phyloP scores from a whole-genome alignment of 2,888 invertebrate genomes.

The Dermolepida albohirtum region DNA sequence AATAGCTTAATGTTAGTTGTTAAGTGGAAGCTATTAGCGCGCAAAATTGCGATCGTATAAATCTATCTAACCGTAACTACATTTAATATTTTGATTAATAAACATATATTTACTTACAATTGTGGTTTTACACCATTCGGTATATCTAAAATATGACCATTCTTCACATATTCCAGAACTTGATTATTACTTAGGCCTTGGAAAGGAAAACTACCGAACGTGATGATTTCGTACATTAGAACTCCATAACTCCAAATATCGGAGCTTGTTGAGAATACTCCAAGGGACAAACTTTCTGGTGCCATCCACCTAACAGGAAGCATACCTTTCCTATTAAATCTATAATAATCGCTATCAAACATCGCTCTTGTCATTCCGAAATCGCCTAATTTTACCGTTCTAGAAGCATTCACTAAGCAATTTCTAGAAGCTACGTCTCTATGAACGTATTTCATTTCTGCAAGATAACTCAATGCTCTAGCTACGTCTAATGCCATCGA shows the following conservation, averaged over 20 bases:
- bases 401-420: constrained; percentile 76
- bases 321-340: constrained; percentile 88
- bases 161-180: constrained; percentile 84
- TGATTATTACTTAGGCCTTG: constrained; percentile 88
- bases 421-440: constrained; percentile 85
- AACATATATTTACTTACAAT: constrained; percentile 73
- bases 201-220: constrained; percentile 92
- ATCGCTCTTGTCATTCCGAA: constrained; percentile 94
- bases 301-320: constrained; percentile 95
- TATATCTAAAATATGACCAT: constrained; percentile 78
- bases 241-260: constrained; percentile 95
- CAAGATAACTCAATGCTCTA: constrained; percentile 85
- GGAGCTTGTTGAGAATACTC: constrained; percentile 86
- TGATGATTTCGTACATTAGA: constrained; percentile 87
- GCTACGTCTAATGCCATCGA: constrained; percentile 82
- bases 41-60: no score
- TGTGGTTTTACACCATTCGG: constrained; percentile 84
- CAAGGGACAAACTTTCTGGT: constrained; percentile 85
- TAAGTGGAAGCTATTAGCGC: no score
- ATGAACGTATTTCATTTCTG: constrained; percentile 88
- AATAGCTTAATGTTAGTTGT: no score
- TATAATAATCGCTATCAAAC: constrained; percentile 90
- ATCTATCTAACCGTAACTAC: no score
- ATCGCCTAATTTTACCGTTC: constrained; percentile 86
- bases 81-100: no score